Conservation (phyloP, 2,113 vertebrate genomes). For the Bambusicola thoracicus region DNA sequence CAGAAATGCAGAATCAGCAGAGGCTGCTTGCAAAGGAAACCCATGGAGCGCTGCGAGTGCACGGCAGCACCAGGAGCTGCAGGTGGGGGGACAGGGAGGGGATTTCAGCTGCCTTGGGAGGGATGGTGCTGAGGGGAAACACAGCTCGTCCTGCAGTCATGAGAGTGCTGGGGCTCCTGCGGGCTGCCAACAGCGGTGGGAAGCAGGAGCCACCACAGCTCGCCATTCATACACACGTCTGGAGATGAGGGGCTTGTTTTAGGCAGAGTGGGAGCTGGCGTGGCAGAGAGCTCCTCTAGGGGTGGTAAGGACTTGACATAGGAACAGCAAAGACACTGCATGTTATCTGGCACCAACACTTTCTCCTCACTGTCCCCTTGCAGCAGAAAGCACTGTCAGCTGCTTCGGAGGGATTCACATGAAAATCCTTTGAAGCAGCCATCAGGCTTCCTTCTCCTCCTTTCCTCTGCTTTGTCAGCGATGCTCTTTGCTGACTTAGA, state of each 20-base stretch:
- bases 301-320: not conserved
- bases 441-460: not conserved
- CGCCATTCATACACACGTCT: constrained; percentile 24
- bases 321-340: not conserved
- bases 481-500: not conserved
- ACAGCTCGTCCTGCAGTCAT: not conserved
- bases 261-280: not conserved
- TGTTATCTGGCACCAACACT: not conserved
- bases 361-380: not conserved
- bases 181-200: not conserved
- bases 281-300: not conserved
- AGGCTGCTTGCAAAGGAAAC: not conserved
- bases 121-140: not conserved
- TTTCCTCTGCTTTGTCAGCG: not conserved
- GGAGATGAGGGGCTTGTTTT: constrained; percentile 38
- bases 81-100: not conserved
- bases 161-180: not conserved
- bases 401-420: not conserved
- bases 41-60: not conserved
- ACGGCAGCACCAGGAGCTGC: not conserved
- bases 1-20: constrained; percentile 22
- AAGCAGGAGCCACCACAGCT: not conserved
- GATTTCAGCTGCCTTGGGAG: not conserved
- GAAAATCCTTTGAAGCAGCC: not conserved
- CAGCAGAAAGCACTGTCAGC: not conserved